Conservation (phyloP, 1,140 invertebrate genomes). For the Tetramorium alpestre region DNA sequence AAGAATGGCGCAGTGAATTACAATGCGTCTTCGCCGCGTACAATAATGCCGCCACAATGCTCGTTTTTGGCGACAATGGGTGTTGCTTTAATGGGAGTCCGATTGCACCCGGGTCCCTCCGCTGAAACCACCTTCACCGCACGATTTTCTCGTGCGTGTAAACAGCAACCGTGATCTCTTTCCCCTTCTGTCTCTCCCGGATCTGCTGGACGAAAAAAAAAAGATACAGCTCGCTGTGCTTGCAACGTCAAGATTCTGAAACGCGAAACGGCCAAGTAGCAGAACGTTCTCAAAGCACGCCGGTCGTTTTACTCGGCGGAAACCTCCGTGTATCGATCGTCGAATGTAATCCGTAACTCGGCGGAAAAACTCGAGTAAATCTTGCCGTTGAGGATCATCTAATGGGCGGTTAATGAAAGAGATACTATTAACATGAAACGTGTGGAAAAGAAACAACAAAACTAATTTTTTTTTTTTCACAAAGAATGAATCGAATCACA, state of each 20-base stretch:
- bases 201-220: slow-evolving; percentile 5
- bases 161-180: slow-evolving; percentile 59
- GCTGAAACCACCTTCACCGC: slow-evolving; percentile 62
- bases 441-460: not conserved
- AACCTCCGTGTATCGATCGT: slow-evolving; percentile 7
- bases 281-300: slow-evolving; percentile 14
- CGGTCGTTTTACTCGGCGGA: slow-evolving; percentile 17
- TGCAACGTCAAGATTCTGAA: slow-evolving; percentile 50
- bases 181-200: not conserved
- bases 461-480: not conserved
- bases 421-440: not conserved
- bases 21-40: slow-evolving; percentile 81
- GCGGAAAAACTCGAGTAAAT: slow-evolving; percentile 21
- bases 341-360: slow-evolving; percentile 4
- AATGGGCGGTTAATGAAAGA: not conserved
- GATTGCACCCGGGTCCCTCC: slow-evolving; percentile 76
- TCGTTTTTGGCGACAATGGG: slow-evolving; percentile 78
- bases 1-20: slow-evolving; percentile 82
- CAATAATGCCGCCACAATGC: slow-evolving; percentile 83
- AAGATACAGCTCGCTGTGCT: slow-evolving; percentile 37
- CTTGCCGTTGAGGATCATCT: not conserved
- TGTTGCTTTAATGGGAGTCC: slow-evolving; percentile 85
- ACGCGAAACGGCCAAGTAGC: slow-evolving; percentile 49
- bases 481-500: not conserved
- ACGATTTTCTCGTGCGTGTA: slow-evolving; percentile 68